These are phyloP conservation scores for Halichoeres trimaculatus DNA, from an alignment of 2,113 vertebrate genomes.

Conservation along the genomic window DNA sequence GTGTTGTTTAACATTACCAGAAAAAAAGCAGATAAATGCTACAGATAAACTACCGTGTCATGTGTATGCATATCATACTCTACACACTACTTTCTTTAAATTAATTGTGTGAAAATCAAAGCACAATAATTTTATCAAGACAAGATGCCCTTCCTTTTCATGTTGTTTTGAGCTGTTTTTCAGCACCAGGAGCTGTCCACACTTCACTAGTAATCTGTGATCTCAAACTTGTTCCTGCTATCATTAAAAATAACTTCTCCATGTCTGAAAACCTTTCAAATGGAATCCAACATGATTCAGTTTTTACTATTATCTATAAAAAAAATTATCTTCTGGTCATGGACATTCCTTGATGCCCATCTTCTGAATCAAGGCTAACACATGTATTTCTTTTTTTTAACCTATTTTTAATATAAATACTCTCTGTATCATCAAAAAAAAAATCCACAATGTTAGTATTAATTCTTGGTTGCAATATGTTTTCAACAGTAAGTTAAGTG, in stretches of 20 bases:
- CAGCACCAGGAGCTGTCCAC: slow-evolving; percentile 45
- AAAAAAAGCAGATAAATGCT: too few species aligned
- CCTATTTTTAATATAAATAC: neutral
- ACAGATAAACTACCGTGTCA: too few species aligned
- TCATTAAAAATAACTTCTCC: neutral
- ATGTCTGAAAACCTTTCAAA: neutral
- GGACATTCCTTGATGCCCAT: neutral
- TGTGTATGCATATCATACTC: too few species aligned
- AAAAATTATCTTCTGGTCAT: too few species aligned
- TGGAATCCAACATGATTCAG: too few species aligned
- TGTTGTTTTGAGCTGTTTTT: neutral
- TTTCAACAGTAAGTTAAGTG: neutral
- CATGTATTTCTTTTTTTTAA: neutral
- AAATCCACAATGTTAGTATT: too few species aligned
- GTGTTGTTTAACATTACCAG: too few species aligned
- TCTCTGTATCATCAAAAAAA: too few species aligned
- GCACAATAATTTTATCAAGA: too few species aligned
- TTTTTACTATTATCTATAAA: too few species aligned
- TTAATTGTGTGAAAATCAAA: too few species aligned
- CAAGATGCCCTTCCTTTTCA: neutral
- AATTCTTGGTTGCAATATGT: neutral
- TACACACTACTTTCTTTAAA: too few species aligned
- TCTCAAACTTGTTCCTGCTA: neutral
- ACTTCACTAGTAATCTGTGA: neutral
- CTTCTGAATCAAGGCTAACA: neutral